Evolutionary conservation across 30 jellyfish, hydroid and myxozoan species (phyloP).

Genomic region (Hydractinia symbiolongicarpus): DNA sequence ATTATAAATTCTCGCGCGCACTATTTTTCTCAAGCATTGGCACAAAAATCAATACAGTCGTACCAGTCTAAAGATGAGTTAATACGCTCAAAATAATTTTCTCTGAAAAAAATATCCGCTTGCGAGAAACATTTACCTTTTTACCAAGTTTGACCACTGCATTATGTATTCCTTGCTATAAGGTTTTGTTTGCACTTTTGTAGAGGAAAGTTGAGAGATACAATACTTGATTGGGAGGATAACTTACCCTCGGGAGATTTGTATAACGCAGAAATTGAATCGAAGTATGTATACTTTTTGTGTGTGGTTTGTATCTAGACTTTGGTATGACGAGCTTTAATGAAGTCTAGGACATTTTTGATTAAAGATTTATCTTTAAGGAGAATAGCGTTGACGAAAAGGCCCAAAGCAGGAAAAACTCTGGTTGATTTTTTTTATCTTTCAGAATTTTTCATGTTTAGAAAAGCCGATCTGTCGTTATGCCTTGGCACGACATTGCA

Average conservation of each 20-base stretch:
- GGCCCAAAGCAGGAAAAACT: no score
- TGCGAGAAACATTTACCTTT: no score
- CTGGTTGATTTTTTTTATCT: not conserved
- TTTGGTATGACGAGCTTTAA: no score
- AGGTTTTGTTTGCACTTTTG: not conserved
- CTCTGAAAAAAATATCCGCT: no score
- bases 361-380: no score
- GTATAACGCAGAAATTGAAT: slow-evolving; percentile 62
- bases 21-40: not conserved
- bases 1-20: not conserved
- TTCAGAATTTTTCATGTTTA: slow-evolving; percentile 18
- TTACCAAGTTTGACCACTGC: not conserved
- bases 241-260: slow-evolving; percentile 72
- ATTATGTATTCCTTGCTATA: not conserved
- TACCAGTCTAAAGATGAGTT: not conserved
- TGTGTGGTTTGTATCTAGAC: no score
- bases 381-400: no score
- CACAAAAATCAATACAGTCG: not conserved
- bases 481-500: slow-evolving; percentile 96
- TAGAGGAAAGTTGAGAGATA: slow-evolving; percentile 89
- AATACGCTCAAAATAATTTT: no score
- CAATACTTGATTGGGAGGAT: slow-evolving; percentile 97
- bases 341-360: no score
- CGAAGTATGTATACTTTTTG: slow-evolving; percentile 47
- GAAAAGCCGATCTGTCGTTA: slow-evolving; percentile 78